A percentile compares a stretch with the other conserved stretches of the same genome.
Conservation (phyloP, 2,888 invertebrate species). For the Zhuqinia jingwanae region DNA sequence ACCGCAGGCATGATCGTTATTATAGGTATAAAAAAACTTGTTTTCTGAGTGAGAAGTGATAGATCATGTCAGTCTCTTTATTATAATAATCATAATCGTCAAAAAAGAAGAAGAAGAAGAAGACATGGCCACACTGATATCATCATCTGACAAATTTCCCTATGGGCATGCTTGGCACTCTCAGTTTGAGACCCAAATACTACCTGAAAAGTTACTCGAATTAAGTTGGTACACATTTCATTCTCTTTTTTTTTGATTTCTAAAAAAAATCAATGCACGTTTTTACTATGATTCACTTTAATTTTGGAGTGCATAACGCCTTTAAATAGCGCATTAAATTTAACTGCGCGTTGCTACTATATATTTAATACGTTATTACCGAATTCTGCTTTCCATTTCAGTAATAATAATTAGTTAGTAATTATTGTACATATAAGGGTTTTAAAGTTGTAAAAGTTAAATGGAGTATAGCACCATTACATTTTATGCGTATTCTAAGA, state of each 20-base stretch:
- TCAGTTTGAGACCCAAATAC: constrained; percentile 41
- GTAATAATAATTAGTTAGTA: no score
- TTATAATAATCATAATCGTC: neutral
- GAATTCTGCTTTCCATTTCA: constrained; percentile 19
- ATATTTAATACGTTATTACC: neutral
- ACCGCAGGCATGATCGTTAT: neutral
- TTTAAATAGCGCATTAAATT: neutral
- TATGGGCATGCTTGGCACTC: constrained; percentile 62
- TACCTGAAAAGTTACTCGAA: constrained; percentile 51
- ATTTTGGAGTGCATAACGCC: neutral
- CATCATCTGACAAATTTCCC: constrained; percentile 54
- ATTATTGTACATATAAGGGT: no score
- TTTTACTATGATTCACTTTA: neutral
- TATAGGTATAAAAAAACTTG: neutral
- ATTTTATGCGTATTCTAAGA: no score
- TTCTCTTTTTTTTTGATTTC: neutral
- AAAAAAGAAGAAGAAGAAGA: no score
- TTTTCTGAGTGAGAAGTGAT: constrained; percentile 14
- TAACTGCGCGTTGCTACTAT: neutral
- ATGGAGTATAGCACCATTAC: no score
- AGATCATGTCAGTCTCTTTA: constrained; percentile 5
- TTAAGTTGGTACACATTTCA: constrained; percentile 40
- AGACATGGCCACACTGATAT: constrained; percentile 20
- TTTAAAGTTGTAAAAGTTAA: no score
- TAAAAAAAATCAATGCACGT: neutral